Evolutionary conservation across 2,797 vertebrate genomes (phyloP), one percentile per base, ranked within the genome.

Genomic region (Coccyzus lansbergi): DNA sequence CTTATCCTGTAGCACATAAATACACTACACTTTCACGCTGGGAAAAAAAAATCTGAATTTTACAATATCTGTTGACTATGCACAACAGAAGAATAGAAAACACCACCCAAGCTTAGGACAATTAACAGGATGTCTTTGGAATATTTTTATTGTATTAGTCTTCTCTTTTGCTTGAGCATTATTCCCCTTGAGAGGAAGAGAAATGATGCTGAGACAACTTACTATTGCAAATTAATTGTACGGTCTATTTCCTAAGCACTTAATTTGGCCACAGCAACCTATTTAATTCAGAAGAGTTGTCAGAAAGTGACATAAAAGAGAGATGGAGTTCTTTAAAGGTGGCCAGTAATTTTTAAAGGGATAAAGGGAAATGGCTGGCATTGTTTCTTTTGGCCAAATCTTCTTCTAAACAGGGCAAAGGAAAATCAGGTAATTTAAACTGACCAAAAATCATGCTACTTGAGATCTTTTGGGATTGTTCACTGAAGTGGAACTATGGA

Each of bases 201-300:
- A 94, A 94, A 92, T 69, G 67, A 90, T 86, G 80, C 74, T 71
- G 68, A 84, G 86, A 90, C 83, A 92, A 93, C 40, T 84, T 63
- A 84, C 36, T 93, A 82, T 52, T 88, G 88, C 88, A 94, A 84
- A 94, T 91, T 92, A 93, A 92, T 79, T 82, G 80, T 91, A 90
- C 79, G 86, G 88, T 79, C 86, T 88, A 48, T 93, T 96, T 96
- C 90, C 86, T 86, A 94, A 94, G 90, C 88, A 84, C 90, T 94
- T 92, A 49, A 86, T 88, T 94, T 88, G 81, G 87, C 78, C 59
- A 64, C 56, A 71, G 89, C 79, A 92, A 95, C 94, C 83, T 94
- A 92, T 70, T 90, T 51, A 94, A 92, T 64, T 86, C 84, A 34
- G 81, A 82, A 52, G 16, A 79, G 49, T 77, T 94, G 88, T 92